A percentile compares a stretch with the other conserved stretches of the same genome.
Evolutionary conservation across 2,888 invertebrate species (phyloP).

Genomic region (Drosophila siamana): DNA sequence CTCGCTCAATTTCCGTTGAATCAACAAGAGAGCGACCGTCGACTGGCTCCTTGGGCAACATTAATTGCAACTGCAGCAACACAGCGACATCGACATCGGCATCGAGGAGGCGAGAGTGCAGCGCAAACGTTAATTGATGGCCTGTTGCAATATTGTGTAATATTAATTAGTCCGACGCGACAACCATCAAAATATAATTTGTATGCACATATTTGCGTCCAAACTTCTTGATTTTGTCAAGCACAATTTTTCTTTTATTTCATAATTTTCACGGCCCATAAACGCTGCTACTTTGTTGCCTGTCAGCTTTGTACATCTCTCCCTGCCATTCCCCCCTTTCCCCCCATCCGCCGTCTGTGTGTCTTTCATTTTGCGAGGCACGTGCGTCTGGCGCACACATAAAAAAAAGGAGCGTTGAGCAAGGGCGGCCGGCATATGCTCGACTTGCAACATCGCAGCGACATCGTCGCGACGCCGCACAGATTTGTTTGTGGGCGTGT

Average conservation of each 20-base stretch:
- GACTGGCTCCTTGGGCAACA: conserved; percentile 1
- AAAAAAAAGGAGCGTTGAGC: background rate
- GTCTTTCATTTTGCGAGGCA: conserved; percentile 31
- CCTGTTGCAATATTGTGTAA: conserved; percentile 59
- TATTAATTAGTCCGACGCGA: conserved; percentile 67
- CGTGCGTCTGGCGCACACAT: conserved; percentile 38
- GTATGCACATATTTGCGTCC: conserved; percentile 26
- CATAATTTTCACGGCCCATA: conserved; percentile 73
- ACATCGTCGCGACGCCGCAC: conserved; percentile 17
- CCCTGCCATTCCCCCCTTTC: conserved; percentile 23
- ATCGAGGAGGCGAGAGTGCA: background rate
- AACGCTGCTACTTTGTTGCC: conserved; percentile 71
- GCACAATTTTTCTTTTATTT: conserved; percentile 39
- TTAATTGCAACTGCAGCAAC: conserved; percentile 12
- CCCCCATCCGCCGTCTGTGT: conserved; percentile 14
- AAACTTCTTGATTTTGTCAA: conserved; percentile 24
- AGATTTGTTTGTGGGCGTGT: conserved; percentile 79
- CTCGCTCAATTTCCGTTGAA: conserved; percentile 83
- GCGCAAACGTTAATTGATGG: conserved; percentile 54
- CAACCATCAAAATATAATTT: conserved; percentile 62
- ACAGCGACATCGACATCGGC: background rate
- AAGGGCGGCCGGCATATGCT: conserved; percentile 5
- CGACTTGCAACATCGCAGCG: conserved; percentile 5
- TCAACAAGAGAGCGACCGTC: conserved; percentile 50
- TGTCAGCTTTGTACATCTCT: conserved; percentile 35